Evolutionary conservation across 2,113 vertebrate species (phyloP), one percentile per base, ranked within the genome.

Genomic region (Lipophrys pholis): DNA sequence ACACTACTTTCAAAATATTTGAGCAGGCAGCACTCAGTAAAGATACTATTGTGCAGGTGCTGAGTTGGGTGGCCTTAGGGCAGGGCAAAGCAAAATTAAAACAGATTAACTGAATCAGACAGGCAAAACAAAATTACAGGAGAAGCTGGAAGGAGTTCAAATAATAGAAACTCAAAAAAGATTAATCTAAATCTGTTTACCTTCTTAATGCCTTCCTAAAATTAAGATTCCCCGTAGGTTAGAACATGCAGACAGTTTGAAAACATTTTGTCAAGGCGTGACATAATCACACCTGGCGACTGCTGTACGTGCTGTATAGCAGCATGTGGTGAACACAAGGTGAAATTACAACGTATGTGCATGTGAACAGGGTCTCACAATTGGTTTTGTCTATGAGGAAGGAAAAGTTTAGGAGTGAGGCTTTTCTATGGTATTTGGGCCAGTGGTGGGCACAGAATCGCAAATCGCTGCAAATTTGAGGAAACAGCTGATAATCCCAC

Each of bases 401-500:
- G 69, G 66, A 76, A 81, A 85, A 69, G 70, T 78, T 67, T 82
- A 30, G 66, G 77, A 84, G 75, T 50, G 49, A 70, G 35, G 61
- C 54, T 65, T 67, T 77, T 73, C 42, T 77, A 3, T 53, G 77
- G 64, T 10, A 16, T 62, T 10, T 15, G 42, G 11, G 74, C 78
- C 63, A 85, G 76, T 39, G 49, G 69, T 3, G 52, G 80, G 73
- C 61, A 80, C 52, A 69, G 48, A 71, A 48, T 78, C 73, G 76
- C 73, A 82, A 76, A 83, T 61, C 17, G 62, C 69, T 55, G 43
- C 15, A 67, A 71, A 72, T 85, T 73, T 76, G 52, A 85, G 85
- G 85, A 89, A 90, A 84, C 83, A 87, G 69, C 76, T 80, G 87
- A 86, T 84, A 74, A 86, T 84, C 83, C 83, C 79, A 85, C 80